These are phyloP conservation scores for Stercorarius parasiticus DNA, from an alignment of 2,113 vertebrate species.

Conservation along the genomic window DNA sequence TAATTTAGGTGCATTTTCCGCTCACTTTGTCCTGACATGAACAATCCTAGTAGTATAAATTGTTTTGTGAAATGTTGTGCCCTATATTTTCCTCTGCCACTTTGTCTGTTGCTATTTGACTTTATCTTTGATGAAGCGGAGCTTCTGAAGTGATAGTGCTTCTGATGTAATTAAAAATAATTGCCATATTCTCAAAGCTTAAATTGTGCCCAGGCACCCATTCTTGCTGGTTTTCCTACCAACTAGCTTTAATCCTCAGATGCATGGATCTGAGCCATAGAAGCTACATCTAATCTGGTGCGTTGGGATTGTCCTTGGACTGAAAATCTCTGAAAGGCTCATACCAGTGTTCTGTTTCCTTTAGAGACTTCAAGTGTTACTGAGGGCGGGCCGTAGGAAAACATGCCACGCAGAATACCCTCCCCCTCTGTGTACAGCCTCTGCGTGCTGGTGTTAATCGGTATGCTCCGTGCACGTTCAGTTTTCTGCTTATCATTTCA, in stretches of 20 bases:
- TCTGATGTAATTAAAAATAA: background rate
- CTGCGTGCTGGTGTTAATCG: rapidly evolving
- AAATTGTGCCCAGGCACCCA: background rate
- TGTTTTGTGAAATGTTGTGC: background rate
- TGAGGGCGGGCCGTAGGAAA: background rate
- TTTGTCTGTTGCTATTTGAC: background rate
- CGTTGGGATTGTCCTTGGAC: background rate
- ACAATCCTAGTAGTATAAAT: background rate
- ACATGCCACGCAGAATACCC: background rate
- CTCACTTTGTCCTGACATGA: background rate
- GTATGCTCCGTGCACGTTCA: rapidly evolving
- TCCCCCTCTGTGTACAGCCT: rapidly evolving
- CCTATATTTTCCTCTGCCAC: background rate
- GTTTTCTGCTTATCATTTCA: background rate
- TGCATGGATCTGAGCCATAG: background rate
- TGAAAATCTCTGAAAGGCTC: background rate
- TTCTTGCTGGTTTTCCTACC: background rate
- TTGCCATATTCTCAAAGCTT: background rate
- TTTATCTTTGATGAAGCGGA: background rate
- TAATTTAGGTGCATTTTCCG: background rate
- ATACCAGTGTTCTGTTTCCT: background rate
- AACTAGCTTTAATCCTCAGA: background rate
- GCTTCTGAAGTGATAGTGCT: background rate
- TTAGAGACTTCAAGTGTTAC: background rate
- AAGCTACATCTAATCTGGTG: background rate